A percentile compares a stretch with the other conserved stretches of the same genome.
phyloP scores from a whole-genome alignment of 2,113 vertebrate genomes.

The Macrotis lagotis region DNA sequence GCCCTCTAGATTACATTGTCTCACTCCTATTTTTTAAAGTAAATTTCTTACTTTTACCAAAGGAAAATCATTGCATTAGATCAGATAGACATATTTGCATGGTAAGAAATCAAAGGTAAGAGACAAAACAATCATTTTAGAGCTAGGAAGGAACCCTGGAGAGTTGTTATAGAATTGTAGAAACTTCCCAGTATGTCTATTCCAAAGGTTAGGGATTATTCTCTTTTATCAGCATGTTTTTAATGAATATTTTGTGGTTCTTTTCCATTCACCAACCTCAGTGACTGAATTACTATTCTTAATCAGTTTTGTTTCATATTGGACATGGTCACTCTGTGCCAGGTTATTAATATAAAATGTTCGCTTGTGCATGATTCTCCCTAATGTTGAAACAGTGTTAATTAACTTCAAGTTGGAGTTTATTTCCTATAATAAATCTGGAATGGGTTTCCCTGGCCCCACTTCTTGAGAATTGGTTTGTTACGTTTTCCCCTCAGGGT shows the following conservation, averaged over 20 bases:
- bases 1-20: not conserved
- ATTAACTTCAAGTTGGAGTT: constrained; percentile 3
- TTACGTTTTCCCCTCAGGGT: not conserved
- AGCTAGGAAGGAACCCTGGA: not conserved
- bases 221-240: not conserved
- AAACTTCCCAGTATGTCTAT: not conserved
- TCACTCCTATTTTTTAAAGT: not conserved
- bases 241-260: not conserved
- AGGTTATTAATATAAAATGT: not conserved
- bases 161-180: not conserved
- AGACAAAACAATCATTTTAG: not conserved
- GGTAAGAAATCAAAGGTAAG: not conserved
- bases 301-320: not conserved
- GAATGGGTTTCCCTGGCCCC: not conserved
- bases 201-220: not conserved
- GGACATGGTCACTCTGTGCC: not conserved
- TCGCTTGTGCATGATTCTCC: not conserved
- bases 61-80: not conserved
- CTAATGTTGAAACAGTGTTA: not conserved
- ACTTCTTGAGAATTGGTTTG: not conserved
- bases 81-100: fast-evolving
- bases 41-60: not conserved
- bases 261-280: not conserved
- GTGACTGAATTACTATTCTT: not conserved
- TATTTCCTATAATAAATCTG: not conserved